phyloP scores from a whole-genome alignment of 2,113 vertebrate genomes.

The Atrichornis clamosus region DNA sequence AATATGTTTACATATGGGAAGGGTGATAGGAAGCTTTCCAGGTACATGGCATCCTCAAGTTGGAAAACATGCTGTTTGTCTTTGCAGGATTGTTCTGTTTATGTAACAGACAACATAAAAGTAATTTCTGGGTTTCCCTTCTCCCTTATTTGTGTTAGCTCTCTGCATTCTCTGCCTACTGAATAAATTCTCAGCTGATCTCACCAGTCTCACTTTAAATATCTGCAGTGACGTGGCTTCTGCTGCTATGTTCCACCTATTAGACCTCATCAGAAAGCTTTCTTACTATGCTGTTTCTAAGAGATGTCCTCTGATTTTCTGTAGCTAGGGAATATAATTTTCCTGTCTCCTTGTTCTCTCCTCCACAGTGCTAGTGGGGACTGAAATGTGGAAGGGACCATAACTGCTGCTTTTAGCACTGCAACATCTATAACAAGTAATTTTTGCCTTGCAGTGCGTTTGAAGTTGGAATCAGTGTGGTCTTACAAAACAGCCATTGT shows the following conservation, averaged over 20 bases:
- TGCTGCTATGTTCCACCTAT: not conserved
- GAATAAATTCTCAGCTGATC: not conserved
- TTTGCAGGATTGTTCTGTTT: not conserved
- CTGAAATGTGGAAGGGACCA: not conserved
- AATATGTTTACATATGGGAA: not conserved
- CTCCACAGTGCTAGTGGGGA: not conserved
- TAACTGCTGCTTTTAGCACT: not conserved
- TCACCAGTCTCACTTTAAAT: not conserved
- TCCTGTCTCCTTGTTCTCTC: not conserved
- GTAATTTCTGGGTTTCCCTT: not conserved
- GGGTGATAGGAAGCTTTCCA: accelerated
- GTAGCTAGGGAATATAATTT: not conserved
- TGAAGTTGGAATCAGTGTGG: not conserved
- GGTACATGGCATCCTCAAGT: not conserved
- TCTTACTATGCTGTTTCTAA: not conserved
- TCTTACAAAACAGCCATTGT: not conserved
- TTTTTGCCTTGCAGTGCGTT: not conserved
- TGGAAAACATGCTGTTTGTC: not conserved
- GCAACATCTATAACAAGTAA: not conserved
- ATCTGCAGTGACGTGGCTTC: not conserved
- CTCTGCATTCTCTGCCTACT: not conserved
- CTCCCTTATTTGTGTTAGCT: not conserved
- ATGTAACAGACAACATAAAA: not conserved
- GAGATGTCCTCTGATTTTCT: not conserved
- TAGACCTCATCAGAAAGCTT: not conserved